A percentile compares a stretch with the other conserved stretches of the same genome.
Evolutionary conservation across 2,888 invertebrate genomes (phyloP).

Genomic region (Gymnosoma rotundatum): DNA sequence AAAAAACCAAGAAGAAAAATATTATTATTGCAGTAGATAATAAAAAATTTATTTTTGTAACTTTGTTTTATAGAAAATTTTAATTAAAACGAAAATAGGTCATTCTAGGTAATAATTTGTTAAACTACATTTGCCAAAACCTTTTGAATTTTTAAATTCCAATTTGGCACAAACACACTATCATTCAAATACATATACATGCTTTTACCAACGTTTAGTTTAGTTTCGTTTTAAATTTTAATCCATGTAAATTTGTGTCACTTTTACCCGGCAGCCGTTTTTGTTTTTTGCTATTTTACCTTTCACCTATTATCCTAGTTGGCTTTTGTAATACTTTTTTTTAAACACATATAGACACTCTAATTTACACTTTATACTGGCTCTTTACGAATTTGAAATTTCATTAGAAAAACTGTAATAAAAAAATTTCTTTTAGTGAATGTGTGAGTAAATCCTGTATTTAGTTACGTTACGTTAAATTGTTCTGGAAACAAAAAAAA

Average conservation of each 20-base stretch:
- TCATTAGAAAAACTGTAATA: constrained; percentile 46
- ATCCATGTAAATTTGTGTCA: constrained; percentile 59
- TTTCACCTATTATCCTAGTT: constrained; percentile 61
- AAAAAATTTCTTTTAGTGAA: constrained; percentile 25
- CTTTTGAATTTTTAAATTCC: constrained; percentile 27
- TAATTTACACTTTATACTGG: not conserved
- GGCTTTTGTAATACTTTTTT: constrained; percentile 48
- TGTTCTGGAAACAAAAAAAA: constrained; percentile 7
- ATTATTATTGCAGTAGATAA: not conserved
- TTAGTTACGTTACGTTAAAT: constrained; percentile 13
- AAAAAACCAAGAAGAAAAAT: not conserved
- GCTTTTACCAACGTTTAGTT: not conserved
- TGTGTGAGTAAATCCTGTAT: constrained; percentile 23
- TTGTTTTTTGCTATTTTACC: constrained; percentile 28
- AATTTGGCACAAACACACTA: not conserved
- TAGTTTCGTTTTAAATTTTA: constrained; percentile 17
- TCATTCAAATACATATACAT: not conserved
- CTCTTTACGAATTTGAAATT: constrained; percentile 67
- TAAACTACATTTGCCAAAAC: constrained; percentile 24
- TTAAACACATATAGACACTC: not conserved
- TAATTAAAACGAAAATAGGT: constrained; percentile 39
- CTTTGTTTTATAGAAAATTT: constrained; percentile 13
- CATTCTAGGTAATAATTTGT: constrained; percentile 48
- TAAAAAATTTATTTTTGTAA: constrained; percentile 7
- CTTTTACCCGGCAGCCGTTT: constrained; percentile 19